Evolutionary conservation across 2,113 vertebrate species (phyloP).

Genomic region (Corydoras sp.): DNA sequence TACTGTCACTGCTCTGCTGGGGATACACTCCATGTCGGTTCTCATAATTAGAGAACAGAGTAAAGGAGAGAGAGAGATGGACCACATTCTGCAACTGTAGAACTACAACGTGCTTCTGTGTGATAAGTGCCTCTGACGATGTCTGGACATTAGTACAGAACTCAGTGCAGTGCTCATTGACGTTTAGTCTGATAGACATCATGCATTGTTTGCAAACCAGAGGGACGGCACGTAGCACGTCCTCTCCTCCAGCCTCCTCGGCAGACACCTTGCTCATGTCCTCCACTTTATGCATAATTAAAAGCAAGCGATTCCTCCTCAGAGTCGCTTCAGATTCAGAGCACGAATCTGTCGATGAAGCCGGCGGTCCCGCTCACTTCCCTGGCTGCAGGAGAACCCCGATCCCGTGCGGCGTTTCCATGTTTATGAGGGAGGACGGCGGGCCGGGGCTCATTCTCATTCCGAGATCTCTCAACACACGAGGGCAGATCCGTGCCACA

Average conservation of each 20-base stretch:
- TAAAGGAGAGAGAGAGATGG: too few relatives aligned
- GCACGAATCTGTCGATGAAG: constrained; percentile 1
- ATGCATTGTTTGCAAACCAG: constrained; percentile 10
- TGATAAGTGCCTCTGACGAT: too few relatives aligned
- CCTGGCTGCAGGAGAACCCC: neutral
- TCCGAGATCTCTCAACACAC: neutral
- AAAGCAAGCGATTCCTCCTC: constrained; percentile 12
- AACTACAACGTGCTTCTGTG: too few relatives aligned
- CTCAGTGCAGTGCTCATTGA: too few relatives aligned
- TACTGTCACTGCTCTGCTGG: too few relatives aligned
- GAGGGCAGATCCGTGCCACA: constrained; percentile 5
- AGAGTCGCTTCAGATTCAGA: constrained; percentile 13
- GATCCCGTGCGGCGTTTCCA: neutral
- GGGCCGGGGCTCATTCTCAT: neutral
- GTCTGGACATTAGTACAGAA: too few relatives aligned
- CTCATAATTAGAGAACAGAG: too few relatives aligned
- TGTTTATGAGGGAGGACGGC: too few relatives aligned
- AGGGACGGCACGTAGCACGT: constrained; percentile 30
- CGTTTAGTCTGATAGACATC: neutral
- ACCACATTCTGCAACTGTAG: too few relatives aligned
- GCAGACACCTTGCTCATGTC: constrained; percentile 32
- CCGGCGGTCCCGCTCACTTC: neutral
- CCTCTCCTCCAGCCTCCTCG: constrained; percentile 48
- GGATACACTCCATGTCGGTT: too few relatives aligned
- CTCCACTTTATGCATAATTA: constrained; percentile 48